phyloP scores from a whole-genome alignment of 2,797 vertebrate genomes.

The Coregonus ussuriensis region DNA sequence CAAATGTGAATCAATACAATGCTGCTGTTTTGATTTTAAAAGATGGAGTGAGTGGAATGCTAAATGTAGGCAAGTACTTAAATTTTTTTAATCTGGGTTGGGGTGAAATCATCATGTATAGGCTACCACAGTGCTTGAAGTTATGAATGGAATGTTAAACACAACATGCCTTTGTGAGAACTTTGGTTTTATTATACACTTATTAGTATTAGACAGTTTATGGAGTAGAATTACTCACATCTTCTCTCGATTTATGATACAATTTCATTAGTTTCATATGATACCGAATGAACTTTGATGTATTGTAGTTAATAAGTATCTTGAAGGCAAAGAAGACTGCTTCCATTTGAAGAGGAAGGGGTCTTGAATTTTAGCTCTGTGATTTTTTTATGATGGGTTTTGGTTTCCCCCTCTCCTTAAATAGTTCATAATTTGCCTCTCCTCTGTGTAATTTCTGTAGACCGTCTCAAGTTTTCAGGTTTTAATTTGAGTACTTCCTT shows the following conservation, averaged over 20 bases:
- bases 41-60: background rate
- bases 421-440: background rate
- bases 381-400: constrained; percentile 18
- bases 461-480: constrained; percentile 18
- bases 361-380: constrained; percentile 10
- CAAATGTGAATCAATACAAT: background rate
- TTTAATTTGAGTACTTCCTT: background rate
- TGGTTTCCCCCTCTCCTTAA: constrained; percentile 7
- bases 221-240: constrained; percentile 4
- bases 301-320: background rate
- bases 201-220: constrained; percentile 6
- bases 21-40: background rate
- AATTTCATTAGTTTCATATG: background rate
- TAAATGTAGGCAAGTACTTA: background rate
- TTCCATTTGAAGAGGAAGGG: constrained; percentile 4
- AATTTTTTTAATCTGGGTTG: constrained; percentile 15
- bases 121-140: constrained; percentile 21
- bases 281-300: background rate
- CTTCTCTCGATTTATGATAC: background rate
- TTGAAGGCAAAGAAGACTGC: background rate
- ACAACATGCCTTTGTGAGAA: constrained; percentile 27
- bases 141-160: constrained; percentile 52
- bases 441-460: constrained; percentile 10
- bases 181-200: background rate
- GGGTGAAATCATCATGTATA: constrained; percentile 9